These are phyloP conservation scores for Pentamera pediparva DNA, from an alignment of 53 echinoderm and acorn worm genomes.

Conservation along the genomic window DNA sequence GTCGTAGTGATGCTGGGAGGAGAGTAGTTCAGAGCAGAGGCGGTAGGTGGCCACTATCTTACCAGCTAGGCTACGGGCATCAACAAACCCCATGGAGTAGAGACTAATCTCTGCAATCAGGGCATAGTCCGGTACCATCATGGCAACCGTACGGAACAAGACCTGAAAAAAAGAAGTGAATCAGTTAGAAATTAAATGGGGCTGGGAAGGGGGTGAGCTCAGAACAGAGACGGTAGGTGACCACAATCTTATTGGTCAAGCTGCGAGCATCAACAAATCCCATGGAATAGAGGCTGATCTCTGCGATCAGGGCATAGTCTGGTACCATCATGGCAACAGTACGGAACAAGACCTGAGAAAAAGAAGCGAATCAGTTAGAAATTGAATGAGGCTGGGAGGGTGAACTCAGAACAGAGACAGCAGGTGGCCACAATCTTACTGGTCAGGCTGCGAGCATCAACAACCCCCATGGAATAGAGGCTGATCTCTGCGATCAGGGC, in stretches of 20 bases:
- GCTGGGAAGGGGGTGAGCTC: slow-evolving; percentile 15
- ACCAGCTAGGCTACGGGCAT: slow-evolving; percentile 81
- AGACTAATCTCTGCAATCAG: slow-evolving; percentile 94
- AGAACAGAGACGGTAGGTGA: slow-evolving; percentile 86
- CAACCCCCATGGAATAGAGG: slow-evolving; percentile 94
- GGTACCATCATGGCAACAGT: slow-evolving; percentile 99
- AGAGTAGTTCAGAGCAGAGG: slow-evolving; percentile 81
- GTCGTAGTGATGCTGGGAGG: slow-evolving; percentile 98
- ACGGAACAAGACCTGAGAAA: slow-evolving; percentile 78
- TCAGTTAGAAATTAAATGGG: too few species aligned
- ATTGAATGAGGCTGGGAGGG: slow-evolving; percentile 16
- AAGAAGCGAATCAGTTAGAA: not conserved
- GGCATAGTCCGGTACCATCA: slow-evolving; percentile 99
- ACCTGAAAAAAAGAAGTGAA: too few species aligned
- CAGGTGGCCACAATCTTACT: slow-evolving; percentile 91
- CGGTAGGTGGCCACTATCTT: slow-evolving; percentile 96
- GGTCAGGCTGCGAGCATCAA: slow-evolving; percentile 82
- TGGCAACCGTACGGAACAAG: slow-evolving; percentile 94
- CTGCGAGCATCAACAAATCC: slow-evolving; percentile 92
- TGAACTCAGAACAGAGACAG: slow-evolving; percentile 74
- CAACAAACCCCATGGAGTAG: slow-evolving; percentile 97
- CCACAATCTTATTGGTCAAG: slow-evolving; percentile 81
- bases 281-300: slow-evolving; percentile 96
- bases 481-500: slow-evolving; percentile 87
- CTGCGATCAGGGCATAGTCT: slow-evolving; percentile 94